Evolutionary conservation across 2,888 invertebrate species (phyloP), one percentile per base, ranked within the genome.

Genomic region (Oxystoma pomonae): DNA sequence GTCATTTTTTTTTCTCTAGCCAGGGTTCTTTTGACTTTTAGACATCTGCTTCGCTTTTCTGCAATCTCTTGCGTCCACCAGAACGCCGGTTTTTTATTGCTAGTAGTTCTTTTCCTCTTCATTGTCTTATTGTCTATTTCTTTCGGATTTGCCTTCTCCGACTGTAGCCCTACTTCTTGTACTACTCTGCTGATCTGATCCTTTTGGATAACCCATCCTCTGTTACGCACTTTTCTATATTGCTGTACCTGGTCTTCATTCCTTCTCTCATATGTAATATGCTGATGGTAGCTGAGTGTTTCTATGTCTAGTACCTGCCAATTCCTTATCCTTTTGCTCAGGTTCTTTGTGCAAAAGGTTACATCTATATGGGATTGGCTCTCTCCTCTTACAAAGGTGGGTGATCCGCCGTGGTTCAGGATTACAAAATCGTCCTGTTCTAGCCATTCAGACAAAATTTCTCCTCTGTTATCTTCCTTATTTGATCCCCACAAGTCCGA

Each of bases 251-350:
- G 35, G 17, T 59, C 20, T 49, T 55, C 58, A 20, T 58, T 56
- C 61, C 57, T 58, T 35, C 50, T 60, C 20, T 60, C 61, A 16
- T 50, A 63, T 2, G 12, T 9, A 9, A 65, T 62, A 52, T 60
- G 52, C 9, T 55, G 20, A 22, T 66, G 66, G n/a, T 49, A 20
- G 21, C 56, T 60, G 3, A 65, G 21, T 12, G 57, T 52, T 60
- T 63, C 65, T 17, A 56, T 62, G 1, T 60, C 60, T 3, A 51
- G 18, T 1, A 67, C 65, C 50, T 57, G 50, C 60, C 66, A 62
- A 12, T 58, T 35, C 16, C 2, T n/a, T 19, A 55, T 53, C 0
- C 16, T n/a, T 20, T 51, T 20, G 1, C 49, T 35, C 12, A 58
- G 18, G n/a, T 59, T 52, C 16, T 22, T 59, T 12, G 22, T 59